Evolutionary conservation across 2,113 vertebrate species (phyloP).

Genomic region (Genyomyrus donnyi): DNA sequence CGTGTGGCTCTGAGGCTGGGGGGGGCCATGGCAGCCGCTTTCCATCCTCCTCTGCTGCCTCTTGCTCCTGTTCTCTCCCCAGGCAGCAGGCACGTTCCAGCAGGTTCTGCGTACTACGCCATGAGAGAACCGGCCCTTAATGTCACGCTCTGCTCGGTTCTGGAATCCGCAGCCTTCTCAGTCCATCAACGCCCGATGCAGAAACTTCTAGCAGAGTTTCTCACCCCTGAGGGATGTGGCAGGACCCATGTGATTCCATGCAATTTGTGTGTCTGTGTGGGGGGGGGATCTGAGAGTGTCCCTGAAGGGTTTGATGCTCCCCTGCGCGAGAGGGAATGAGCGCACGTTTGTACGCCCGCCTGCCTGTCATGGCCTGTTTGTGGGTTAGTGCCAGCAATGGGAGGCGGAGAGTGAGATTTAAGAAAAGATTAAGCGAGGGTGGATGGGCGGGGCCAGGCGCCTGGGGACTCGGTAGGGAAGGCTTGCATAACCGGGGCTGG

Average conservation of each 20-base stretch:
- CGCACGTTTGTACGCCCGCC: background rate
- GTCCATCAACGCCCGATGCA: background rate
- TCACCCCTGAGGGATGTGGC: background rate
- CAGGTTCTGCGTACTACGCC: background rate
- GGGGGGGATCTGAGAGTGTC: background rate
- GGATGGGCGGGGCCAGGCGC: constrained; percentile 22
- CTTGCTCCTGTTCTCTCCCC: background rate
- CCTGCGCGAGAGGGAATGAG: background rate
- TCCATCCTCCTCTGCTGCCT: background rate
- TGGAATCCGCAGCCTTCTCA: background rate
- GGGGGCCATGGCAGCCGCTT: background rate
- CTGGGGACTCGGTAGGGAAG: constrained; percentile 40
- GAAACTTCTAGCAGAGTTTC: background rate
- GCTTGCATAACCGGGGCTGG: constrained; percentile 56
- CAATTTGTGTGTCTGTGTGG: background rate
- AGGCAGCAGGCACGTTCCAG: background rate
- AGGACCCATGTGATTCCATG: background rate
- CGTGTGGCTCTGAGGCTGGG: background rate
- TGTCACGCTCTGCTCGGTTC: background rate
- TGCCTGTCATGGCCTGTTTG: background rate
- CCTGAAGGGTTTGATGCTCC: background rate
- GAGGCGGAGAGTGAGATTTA: background rate
- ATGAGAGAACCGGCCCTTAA: background rate
- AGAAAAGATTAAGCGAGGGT: background rate
- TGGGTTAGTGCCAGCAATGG: background rate